These are phyloP conservation scores for Amblyraja radiata DNA, from an alignment of 2,797 vertebrate genomes.

Conservation along the genomic window DNA sequence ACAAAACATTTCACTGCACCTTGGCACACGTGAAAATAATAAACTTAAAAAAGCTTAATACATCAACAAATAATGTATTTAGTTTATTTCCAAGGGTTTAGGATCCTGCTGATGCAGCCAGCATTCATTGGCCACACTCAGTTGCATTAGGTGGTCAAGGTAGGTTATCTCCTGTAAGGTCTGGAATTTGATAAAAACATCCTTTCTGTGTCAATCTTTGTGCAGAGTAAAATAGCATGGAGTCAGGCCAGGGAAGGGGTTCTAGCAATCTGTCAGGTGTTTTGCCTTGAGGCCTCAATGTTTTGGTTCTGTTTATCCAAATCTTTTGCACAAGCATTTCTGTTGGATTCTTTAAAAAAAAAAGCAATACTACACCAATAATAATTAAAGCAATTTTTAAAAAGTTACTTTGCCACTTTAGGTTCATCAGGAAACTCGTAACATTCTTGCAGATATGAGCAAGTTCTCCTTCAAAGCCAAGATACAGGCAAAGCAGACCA, in stretches of 20 bases:
- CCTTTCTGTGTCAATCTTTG: background rate
- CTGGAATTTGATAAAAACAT: no score
- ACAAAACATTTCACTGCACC: no score
- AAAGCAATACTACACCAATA: background rate
- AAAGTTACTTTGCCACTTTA: background rate
- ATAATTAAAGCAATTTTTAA: background rate
- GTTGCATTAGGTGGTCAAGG: background rate
- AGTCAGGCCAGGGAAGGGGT: background rate
- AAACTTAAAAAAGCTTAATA: no score
- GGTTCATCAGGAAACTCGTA: background rate
- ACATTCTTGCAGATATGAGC: background rate
- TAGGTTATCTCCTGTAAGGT: background rate
- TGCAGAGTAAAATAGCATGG: background rate
- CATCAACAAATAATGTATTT: no score
- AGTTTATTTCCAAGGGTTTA: no score
- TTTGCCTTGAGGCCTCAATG: background rate
- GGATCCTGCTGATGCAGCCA: background rate
- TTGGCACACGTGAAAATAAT: no score
- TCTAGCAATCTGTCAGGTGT: background rate
- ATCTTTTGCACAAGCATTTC: background rate
- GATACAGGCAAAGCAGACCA: no score
- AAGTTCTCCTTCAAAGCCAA: background rate
- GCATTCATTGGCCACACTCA: background rate
- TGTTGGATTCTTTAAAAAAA: background rate
- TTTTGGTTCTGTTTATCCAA: background rate